These are phyloP conservation scores for Phyllotreta cruciferae DNA, from an alignment of 2,888 invertebrate genomes.

Conservation along the genomic window DNA sequence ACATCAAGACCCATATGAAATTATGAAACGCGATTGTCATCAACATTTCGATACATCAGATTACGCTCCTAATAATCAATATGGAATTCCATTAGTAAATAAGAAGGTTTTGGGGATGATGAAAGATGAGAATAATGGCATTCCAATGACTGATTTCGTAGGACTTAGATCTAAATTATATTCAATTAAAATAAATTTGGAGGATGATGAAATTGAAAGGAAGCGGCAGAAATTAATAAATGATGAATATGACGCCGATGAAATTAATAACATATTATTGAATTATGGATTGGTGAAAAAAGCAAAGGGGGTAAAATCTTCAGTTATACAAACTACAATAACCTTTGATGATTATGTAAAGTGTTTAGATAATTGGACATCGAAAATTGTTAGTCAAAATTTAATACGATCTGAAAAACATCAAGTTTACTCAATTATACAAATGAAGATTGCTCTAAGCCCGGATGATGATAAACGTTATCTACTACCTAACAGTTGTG, in stretches of 20 bases:
- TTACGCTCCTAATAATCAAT: background rate
- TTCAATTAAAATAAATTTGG: conserved; percentile 26
- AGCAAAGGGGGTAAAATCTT: conserved; percentile 33
- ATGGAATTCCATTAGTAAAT: too few species aligned
- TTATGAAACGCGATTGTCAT: conserved; percentile 4
- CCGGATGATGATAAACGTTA: conserved; percentile 1
- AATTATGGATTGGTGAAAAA: conserved; percentile 32
- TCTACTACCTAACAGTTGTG: too few species aligned
- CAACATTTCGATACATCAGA: background rate
- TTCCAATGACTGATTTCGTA: conserved; percentile 22
- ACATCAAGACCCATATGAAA: conserved; percentile 1
- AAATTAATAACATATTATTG: conserved; percentile 36
- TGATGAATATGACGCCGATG: conserved; percentile 19
- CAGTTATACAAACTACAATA: conserved; percentile 15
- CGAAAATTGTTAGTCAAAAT: background rate
- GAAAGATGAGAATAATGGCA: conserved; percentile 13
- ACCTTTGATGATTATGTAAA: background rate
- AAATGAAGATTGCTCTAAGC: too few species aligned
- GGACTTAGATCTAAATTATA: conserved; percentile 14
- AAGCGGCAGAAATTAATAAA: background rate
- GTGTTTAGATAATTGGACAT: background rate
- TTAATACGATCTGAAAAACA: background rate
- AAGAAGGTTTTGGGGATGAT: conserved; percentile 11
- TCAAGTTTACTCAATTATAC: background rate
- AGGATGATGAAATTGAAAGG: background rate